Base-by-base conservation (phyloP, 2,888 invertebrate species). In the Lamellibrachia columna region DNA sequence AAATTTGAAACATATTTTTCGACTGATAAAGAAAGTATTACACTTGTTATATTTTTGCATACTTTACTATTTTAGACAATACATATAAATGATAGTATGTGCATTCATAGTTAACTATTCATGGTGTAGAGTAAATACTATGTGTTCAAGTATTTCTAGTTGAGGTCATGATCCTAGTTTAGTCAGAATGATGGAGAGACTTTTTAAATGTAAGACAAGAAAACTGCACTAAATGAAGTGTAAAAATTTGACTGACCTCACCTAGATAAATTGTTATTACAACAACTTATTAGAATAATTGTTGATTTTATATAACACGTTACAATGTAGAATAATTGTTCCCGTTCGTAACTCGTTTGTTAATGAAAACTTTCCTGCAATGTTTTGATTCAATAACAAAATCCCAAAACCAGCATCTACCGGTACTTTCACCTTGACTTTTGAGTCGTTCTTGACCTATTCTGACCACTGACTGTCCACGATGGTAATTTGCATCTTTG, bases 351-450 rank as follows among this genome's bases (percentile, higher is more conserved):
- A 75, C 75, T 4, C 75, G 75, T 75, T 75, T 22, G 22, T 11
- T 75, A 22, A 75, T 22, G 6, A 75, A 15, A 75, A 75, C 15
- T 4, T 75, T 75, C 75, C 22, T 22, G 40, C 40, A 40, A 40
- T 40, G 75, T 75, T 75, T 60, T 15, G 75, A 22, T 75, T 22
- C 2, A 6, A 22, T 75, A 75, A 75, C n/a, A 75, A 75, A 22
- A 75, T 75, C 75, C 75, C 75, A 75, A 75, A 75, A 75, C 75
- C 75, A 58, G 58, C 58, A 75, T 75, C 75, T 75, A 75, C 75
- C 75, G 75, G 75, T 75, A 75, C 22, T 75, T 75, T 75, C 75
- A 75, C 22, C 75, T 75, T 75, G 22, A 75, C 75, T 15, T 75
- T 75, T 75, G 22, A 75, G 22, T 75, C 22, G 22, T 75, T n/a